These are phyloP conservation scores for Dipodomys stephensi DNA, from an alignment of 2,113 vertebrate species.

Conservation along the genomic window DNA sequence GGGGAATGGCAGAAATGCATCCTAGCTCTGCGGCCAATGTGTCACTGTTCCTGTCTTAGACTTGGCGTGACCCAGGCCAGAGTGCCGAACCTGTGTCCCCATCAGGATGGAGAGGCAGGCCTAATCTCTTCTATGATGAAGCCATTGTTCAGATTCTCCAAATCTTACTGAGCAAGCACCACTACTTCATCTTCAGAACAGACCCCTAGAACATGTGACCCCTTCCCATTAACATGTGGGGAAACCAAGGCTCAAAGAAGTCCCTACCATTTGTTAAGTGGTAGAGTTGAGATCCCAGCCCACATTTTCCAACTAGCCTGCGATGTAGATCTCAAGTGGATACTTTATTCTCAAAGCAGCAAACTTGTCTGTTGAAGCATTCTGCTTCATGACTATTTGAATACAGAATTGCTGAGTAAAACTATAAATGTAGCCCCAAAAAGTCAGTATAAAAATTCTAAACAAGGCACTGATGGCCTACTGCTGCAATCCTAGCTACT, in stretches of 20 bases:
- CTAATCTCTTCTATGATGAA: background rate
- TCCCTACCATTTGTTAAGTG: background rate
- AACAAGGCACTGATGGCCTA: too few species aligned
- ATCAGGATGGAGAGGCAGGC: background rate
- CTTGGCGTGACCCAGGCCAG: background rate
- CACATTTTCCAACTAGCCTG: background rate
- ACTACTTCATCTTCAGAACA: background rate
- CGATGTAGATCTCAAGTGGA: background rate
- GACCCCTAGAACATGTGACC: background rate
- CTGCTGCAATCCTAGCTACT: too few species aligned
- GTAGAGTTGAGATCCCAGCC: background rate
- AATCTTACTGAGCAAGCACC: background rate
- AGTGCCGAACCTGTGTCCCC: background rate
- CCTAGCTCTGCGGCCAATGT: background rate
- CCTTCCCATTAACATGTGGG: background rate
- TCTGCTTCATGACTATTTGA: background rate
- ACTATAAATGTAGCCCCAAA: background rate
- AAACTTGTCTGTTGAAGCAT: background rate
- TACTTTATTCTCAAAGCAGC: background rate
- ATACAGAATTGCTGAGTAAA: background rate
- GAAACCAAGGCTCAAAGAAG: constrained; percentile 1
- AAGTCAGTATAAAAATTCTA: background rate
- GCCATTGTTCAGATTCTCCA: background rate
- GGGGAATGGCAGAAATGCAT: background rate
- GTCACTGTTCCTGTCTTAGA: background rate